phyloP scores from a whole-genome alignment of 2,797 vertebrate species.

The Trichosurus vulpecula region DNA sequence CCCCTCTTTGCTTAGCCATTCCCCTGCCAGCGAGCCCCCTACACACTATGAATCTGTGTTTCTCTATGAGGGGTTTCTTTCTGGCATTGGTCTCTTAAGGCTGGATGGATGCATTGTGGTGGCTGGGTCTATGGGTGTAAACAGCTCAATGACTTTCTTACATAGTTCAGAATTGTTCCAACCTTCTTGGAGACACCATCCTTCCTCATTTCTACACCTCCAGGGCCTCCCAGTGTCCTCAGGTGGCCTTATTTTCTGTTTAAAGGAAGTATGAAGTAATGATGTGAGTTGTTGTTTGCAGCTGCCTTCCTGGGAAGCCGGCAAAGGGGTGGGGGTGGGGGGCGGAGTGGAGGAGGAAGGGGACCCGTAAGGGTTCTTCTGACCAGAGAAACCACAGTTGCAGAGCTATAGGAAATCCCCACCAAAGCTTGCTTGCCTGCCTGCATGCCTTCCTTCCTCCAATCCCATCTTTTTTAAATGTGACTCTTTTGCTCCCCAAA shows the following conservation, averaged over 20 bases:
- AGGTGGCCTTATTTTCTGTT: constrained; percentile 1
- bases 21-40: background rate
- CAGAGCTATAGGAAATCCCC: background rate
- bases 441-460: background rate
- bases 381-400: background rate
- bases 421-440: background rate
- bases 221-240: background rate
- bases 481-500: background rate
- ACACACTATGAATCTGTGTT: background rate
- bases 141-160: background rate
- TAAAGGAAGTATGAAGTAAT: constrained; percentile 9
- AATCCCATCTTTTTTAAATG: background rate
- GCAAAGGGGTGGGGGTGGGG: background rate
- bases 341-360: background rate
- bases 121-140: background rate
- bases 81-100: background rate
- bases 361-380: background rate
- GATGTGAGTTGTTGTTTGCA: background rate
- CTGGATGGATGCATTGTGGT: background rate
- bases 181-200: background rate
- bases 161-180: background rate
- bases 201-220: background rate
- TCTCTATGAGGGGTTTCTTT: background rate
- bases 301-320: background rate
- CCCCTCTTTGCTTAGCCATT: background rate